These are phyloP conservation scores for Caenorhabditis macrosperma DNA, from an alignment of 2,888 invertebrate genomes.

Conservation along the genomic window DNA sequence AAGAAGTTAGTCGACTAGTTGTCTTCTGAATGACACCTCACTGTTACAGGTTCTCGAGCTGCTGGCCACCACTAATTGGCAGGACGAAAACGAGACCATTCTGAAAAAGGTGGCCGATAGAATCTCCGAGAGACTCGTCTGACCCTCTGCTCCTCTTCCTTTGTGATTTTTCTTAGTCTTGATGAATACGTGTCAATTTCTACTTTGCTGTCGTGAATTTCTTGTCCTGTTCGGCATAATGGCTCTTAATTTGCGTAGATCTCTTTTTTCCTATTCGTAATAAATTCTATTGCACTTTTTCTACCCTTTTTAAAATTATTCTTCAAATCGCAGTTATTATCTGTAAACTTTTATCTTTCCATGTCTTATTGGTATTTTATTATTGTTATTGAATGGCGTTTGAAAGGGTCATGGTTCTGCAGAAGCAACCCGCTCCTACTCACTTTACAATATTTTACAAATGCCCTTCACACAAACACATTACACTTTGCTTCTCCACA, in stretches of 20 bases:
- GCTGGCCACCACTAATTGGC: constrained; percentile 51
- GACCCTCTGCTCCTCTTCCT: neutral
- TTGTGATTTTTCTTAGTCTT: constrained; percentile 1
- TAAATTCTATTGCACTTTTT: neutral
- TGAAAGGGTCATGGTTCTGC: no score
- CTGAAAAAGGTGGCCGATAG: constrained; percentile 22
- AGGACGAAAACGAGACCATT: constrained; percentile 28
- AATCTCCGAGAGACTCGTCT: constrained; percentile 41
- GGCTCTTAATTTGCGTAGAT: neutral
- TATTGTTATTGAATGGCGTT: no score
- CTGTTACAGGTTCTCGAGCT: constrained; percentile 36
- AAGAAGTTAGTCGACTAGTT: constrained; percentile 17
- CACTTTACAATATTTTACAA: no score
- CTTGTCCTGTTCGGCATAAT: neutral
- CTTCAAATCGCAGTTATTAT: neutral
- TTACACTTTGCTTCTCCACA: no score
- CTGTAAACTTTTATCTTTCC: no score
- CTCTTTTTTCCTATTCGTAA: neutral
- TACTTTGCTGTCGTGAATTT: constrained; percentile 3
- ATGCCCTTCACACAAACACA: no score
- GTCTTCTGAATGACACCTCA: no score
- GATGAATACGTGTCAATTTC: neutral
- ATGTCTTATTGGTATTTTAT: no score
- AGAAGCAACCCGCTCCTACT: no score
- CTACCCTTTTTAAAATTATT: neutral